Base-by-base conservation (phyloP, 2,888 invertebrate species). In the Periphyllus acericola region DNA sequence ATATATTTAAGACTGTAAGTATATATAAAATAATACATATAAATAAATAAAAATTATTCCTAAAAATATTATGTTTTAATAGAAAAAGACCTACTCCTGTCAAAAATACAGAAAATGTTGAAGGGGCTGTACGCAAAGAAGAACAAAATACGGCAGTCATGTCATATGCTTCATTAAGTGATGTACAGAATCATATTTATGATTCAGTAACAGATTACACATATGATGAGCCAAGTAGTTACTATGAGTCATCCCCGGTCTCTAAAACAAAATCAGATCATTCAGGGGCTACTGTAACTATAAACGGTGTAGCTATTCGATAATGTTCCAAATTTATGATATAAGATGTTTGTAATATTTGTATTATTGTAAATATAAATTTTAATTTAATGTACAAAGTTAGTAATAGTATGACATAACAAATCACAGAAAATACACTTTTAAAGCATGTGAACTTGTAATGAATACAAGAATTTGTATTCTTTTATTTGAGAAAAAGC, bases 271-370 rank as follows among this genome's bases (percentile, higher is more conserved):
- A 92, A 89, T 89, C 91, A 46, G 92, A 92, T 89, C 94, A 94
- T 80, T 94, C 94, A 36, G 90, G 90, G 8, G 90, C 91, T 29
- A 91, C 91, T 55, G 95, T 97, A 90, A 97, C 97, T 76, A 97
- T 97, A 90, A 97, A 97, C 91, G 97, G 97, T 17, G 96, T 97
- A 79, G 95, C 96, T 71, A 96, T 97, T 82, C 95, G 96, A 93
- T 96, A 93, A 92, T 78, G 85, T 82, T 83, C 88, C 79, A 86
- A 72, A 86, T 19, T 79, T 78, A 78, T 76, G n/a, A 60, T 74
- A 60, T 80, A 80, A 80, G 55, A 86, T 79, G 36, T 29, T 72
- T 86, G 60, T 74, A 81, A 72, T 25, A 74, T 60, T 32, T 80
- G 36, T 86, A 60, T 80, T 40, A 72, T 79, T 80, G 85, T 86